phyloP scores from a whole-genome alignment of 2,797 vertebrate genomes.

The Phoxinus dragarum region DNA sequence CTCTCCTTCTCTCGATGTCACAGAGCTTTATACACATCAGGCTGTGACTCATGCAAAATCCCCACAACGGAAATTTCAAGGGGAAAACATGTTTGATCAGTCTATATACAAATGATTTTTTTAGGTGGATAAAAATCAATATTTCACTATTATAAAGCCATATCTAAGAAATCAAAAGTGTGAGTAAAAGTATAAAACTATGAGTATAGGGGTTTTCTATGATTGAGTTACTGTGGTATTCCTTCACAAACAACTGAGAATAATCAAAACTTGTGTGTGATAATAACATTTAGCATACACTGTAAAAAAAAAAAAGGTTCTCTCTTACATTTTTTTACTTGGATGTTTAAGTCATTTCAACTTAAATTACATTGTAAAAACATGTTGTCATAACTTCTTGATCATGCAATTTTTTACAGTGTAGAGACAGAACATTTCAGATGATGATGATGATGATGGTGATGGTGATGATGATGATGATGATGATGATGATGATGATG shows the following conservation, averaged over 20 bases:
- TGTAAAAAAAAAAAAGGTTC: no score
- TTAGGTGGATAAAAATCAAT: neutral
- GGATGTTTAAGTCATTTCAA: no score
- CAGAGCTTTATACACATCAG: neutral
- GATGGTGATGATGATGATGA: no score
- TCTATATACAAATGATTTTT: neutral
- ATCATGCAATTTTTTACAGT: no score
- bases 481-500: no score
- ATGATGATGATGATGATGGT: no score
- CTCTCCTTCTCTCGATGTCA: no score
- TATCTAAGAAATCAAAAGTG: conserved; percentile 4
- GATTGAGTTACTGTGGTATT: neutral
- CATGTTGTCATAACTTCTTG: no score
- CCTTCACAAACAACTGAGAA: neutral
- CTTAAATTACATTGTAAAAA: no score
- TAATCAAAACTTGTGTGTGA: neutral
- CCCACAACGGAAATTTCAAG: conserved; percentile 16
- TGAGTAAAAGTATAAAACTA: neutral
- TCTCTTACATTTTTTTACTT: no score
- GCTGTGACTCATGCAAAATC: conserved; percentile 10
- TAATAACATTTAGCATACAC: no score
- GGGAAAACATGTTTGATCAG: neutral
- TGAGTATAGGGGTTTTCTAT: neutral
- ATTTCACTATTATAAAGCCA: neutral
- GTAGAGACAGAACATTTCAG: no score